Evolutionary conservation across 2,113 vertebrate genomes (phyloP).

Genomic region (Paracanthobrama guichenoti): DNA sequence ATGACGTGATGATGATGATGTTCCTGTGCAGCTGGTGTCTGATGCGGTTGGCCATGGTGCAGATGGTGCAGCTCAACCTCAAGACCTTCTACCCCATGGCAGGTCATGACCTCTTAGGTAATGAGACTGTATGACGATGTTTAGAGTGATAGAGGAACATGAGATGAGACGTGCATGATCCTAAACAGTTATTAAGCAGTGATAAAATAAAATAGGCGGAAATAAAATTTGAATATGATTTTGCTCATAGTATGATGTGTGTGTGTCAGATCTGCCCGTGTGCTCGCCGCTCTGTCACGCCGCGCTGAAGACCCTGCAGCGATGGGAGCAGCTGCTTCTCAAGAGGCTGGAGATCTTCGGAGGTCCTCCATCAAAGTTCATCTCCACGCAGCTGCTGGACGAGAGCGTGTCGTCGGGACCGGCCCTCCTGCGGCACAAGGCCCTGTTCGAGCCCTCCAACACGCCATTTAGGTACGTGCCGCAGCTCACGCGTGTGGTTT

Average conservation of each 20-base stretch:
- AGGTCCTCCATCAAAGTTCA: conserved; percentile 88
- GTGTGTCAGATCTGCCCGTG: conserved; percentile 87
- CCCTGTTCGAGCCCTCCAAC: conserved; percentile 91
- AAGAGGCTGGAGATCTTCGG: conserved; percentile 89
- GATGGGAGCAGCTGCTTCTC: conserved; percentile 95
- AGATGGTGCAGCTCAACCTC: conserved; percentile 90
- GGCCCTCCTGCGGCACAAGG: conserved; percentile 93
- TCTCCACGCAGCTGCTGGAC: conserved; percentile 81
- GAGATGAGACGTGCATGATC: too few species aligned
- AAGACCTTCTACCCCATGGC: conserved; percentile 94
- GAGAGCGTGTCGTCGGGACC: conserved; percentile 83
- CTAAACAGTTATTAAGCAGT: too few species aligned
- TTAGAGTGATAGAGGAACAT: too few species aligned
- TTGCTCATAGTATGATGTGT: background rate
- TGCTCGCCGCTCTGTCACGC: conserved; percentile 92
- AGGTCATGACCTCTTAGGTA: conserved; percentile 95
- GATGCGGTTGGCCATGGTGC: conserved; percentile 96
- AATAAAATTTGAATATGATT: too few species aligned
- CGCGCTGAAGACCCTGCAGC: conserved; percentile 90
- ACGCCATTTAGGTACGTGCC: conserved; percentile 83
- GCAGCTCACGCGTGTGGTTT: too few species aligned
- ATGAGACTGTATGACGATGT: background rate
- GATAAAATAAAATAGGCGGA: too few species aligned
- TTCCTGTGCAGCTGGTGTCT: conserved; percentile 87
- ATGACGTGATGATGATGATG: background rate